Evolutionary conservation across 2,888 invertebrate genomes (phyloP).

Genomic region (Mayetiola destructor): DNA sequence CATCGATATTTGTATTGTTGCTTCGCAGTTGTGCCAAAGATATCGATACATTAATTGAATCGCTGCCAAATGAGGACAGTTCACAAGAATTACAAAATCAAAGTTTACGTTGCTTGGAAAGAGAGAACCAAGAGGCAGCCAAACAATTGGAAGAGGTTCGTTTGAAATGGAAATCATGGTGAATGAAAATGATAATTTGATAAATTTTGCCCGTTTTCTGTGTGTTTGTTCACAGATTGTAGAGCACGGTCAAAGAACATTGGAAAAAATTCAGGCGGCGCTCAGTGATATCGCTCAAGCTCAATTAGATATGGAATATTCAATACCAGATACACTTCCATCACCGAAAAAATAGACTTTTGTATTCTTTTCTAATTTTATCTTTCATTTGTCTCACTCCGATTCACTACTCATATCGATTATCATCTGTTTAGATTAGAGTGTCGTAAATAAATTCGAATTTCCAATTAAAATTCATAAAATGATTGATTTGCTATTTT

Average conservation of each 20-base stretch:
- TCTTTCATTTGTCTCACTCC: no score
- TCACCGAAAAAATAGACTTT: neutral
- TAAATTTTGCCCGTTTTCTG: neutral
- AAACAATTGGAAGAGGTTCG: conserved; percentile 64
- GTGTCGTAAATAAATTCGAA: no score
- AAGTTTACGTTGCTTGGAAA: conserved; percentile 66
- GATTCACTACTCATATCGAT: no score
- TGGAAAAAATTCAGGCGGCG: conserved; percentile 80
- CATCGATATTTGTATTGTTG: neutral
- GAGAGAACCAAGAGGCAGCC: conserved; percentile 86
- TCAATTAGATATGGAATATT: conserved; percentile 67
- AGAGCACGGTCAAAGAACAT: conserved; percentile 65
- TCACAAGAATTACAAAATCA: conserved; percentile 83
- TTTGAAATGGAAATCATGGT: neutral
- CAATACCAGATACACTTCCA: conserved; percentile 1
- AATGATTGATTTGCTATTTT: no score
- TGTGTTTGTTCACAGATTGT: conserved; percentile 41
- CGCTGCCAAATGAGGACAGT: conserved; percentile 87
- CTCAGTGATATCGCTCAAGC: conserved; percentile 86
- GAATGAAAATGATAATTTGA: neutral
- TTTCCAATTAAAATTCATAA: no score
- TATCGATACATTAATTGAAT: conserved; percentile 91
- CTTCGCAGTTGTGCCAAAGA: conserved; percentile 71
- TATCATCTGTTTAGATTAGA: no score
- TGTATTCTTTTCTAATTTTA: no score